These are phyloP conservation scores for Drosophila subpulchrella DNA, from an alignment of 1,140 invertebrate genomes.

Conservation along the genomic window DNA sequence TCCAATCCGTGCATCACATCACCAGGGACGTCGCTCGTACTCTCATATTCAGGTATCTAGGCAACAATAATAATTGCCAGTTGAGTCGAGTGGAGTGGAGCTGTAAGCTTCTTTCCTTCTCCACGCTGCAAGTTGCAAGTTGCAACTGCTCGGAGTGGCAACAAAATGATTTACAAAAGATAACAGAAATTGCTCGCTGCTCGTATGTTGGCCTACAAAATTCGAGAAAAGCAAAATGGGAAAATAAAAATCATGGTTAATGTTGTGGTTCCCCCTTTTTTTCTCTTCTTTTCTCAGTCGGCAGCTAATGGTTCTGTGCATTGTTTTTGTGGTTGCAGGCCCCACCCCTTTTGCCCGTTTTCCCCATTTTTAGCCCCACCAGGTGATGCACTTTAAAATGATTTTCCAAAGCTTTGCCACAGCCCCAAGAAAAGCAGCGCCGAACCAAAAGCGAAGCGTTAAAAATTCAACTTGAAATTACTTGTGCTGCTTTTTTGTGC, in stretches of 20 bases:
- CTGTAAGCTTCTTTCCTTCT: constrained; percentile 22
- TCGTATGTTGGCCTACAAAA: constrained; percentile 71
- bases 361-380: not conserved
- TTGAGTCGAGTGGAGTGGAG: constrained; percentile 29
- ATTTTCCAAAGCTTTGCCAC: constrained; percentile 66
- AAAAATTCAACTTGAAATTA: constrained; percentile 77
- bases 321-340: constrained; percentile 39
- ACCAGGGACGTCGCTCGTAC: constrained; percentile 30
- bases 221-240: constrained; percentile 45
- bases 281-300: constrained; percentile 13
- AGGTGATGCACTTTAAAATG: constrained; percentile 74
- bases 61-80: constrained; percentile 76
- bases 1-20: constrained; percentile 12
- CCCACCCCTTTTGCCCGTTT: constrained; percentile 47
- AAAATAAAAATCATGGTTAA: constrained; percentile 69
- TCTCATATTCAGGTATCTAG: constrained; percentile 60
- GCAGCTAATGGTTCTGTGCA: constrained; percentile 53
- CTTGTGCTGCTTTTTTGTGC: constrained; percentile 43
- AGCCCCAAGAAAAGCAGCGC: constrained; percentile 27
- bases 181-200: constrained; percentile 73
- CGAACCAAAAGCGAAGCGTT: constrained; percentile 57
- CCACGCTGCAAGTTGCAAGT: constrained; percentile 40
- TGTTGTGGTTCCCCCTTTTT: constrained; percentile 21
- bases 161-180: constrained; percentile 79
- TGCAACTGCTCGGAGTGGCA: constrained; percentile 46